phyloP scores from a whole-genome alignment of 2,797 vertebrate genomes.

The Euthynnus affinis region DNA sequence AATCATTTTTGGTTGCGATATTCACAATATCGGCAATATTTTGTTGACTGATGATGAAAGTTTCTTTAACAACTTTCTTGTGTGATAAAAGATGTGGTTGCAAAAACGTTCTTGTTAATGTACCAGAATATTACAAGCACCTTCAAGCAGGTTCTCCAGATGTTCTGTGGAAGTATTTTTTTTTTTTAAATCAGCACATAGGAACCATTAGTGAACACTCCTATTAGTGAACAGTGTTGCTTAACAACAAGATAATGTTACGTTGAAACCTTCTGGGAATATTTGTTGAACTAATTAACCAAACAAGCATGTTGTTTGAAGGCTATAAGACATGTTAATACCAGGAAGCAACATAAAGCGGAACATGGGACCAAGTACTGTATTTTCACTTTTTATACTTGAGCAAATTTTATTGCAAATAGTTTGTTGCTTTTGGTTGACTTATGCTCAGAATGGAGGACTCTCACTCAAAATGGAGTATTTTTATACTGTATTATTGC shows the following conservation, averaged over 20 bases:
- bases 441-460: background rate
- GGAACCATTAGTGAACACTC: background rate
- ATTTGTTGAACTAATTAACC: slow-evolving; percentile 58
- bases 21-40: background rate
- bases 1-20: too few species aligned
- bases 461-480: background rate
- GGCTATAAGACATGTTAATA: background rate
- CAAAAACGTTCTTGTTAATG: background rate
- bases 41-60: too few species aligned
- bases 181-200: background rate
- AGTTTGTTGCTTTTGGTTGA: background rate
- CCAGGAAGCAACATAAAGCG: background rate
- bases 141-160: background rate
- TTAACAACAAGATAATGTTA: background rate
- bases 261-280: slow-evolving; percentile 42
- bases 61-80: too few species aligned
- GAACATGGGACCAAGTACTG: background rate
- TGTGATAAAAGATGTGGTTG: background rate
- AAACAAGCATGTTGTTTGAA: slow-evolving; percentile 30
- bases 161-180: background rate
- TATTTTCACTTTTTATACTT: background rate
- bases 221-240: slow-evolving; percentile 3
- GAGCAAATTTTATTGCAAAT: background rate
- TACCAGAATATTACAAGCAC: background rate
- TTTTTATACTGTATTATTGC: background rate